phyloP scores from a whole-genome alignment of 2,113 vertebrate species.

The Uria lomvia region DNA sequence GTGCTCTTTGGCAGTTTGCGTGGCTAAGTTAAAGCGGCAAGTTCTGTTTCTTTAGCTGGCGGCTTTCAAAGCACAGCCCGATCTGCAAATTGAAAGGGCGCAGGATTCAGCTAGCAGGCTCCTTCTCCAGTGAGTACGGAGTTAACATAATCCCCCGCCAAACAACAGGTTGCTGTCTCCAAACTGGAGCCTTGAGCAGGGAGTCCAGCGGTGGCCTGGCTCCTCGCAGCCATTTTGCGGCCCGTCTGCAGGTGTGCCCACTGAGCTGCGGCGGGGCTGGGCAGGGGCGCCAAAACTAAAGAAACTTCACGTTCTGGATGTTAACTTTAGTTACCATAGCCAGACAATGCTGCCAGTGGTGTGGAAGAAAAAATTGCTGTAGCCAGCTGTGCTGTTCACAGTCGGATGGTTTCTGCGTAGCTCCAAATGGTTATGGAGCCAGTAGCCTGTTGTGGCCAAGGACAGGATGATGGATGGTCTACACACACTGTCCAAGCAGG shows the following conservation, averaged over 20 bases:
- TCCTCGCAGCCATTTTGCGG: background rate
- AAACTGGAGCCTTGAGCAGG: background rate
- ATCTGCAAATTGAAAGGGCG: background rate
- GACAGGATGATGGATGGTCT: constrained; percentile 84
- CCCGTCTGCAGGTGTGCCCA: constrained; percentile 68
- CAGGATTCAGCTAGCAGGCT: background rate
- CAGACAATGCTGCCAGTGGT: constrained; percentile 82
- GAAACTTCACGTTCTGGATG: constrained; percentile 76
- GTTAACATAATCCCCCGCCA: background rate
- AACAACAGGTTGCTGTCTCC: constrained; percentile 3
- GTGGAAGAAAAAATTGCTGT: constrained; percentile 77
- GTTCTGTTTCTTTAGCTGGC: background rate
- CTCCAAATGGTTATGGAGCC: constrained; percentile 76
- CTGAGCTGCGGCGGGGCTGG: constrained; percentile 49
- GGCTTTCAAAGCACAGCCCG: background rate
- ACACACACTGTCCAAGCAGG: constrained; percentile 73
- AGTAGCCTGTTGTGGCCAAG: constrained; percentile 81
- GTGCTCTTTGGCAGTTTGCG: constrained; percentile 19
- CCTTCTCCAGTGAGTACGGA: background rate
- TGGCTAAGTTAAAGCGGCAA: background rate
- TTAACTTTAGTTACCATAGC: constrained; percentile 83
- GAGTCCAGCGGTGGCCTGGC: background rate
- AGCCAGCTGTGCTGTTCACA: constrained; percentile 88
- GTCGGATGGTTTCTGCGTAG: constrained; percentile 75
- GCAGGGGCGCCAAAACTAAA: constrained; percentile 64